Conservation (phyloP, 2,113 vertebrate species). For the Lagenorhynchus albirostris region DNA sequence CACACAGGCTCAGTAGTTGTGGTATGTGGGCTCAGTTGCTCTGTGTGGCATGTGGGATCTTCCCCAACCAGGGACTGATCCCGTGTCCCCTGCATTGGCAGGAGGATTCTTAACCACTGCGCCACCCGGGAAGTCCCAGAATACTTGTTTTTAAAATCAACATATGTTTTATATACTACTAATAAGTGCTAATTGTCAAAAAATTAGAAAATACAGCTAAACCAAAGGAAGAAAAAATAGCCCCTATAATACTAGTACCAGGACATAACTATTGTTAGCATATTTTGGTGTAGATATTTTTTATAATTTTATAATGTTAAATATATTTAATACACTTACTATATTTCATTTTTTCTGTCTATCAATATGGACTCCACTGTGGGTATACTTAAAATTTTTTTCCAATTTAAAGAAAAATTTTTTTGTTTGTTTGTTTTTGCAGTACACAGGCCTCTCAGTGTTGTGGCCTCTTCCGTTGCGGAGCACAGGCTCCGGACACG, state of each 20-base stretch:
- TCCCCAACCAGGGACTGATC: too few relatives aligned
- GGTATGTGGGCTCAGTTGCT: too few relatives aligned
- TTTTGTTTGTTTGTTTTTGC: too few relatives aligned
- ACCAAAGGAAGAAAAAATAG: not conserved
- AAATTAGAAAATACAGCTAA: conserved; percentile 17
- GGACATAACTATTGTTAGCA: not conserved
- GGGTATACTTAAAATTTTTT: not conserved
- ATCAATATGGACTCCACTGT: not conserved
- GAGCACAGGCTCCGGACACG: too few relatives aligned
- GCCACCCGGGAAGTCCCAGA: too few relatives aligned
- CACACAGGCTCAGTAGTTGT: too few relatives aligned
- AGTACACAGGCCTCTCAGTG: too few relatives aligned
- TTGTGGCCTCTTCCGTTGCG: too few relatives aligned
- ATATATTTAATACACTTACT: not conserved
- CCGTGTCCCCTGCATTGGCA: too few relatives aligned
- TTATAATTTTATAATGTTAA: not conserved
- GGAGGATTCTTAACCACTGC: too few relatives aligned
- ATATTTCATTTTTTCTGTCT: not conserved
- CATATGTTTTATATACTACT: not conserved
- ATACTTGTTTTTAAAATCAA: not conserved
- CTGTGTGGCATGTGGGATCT: too few relatives aligned
- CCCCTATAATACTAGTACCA: not conserved
- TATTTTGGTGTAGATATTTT: not conserved
- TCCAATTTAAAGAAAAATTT: not conserved
- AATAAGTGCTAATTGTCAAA: not conserved